Conservation (phyloP, 30 jellyfish, hydroid and myxozoan species). For the Cassiopea xamachana region DNA sequence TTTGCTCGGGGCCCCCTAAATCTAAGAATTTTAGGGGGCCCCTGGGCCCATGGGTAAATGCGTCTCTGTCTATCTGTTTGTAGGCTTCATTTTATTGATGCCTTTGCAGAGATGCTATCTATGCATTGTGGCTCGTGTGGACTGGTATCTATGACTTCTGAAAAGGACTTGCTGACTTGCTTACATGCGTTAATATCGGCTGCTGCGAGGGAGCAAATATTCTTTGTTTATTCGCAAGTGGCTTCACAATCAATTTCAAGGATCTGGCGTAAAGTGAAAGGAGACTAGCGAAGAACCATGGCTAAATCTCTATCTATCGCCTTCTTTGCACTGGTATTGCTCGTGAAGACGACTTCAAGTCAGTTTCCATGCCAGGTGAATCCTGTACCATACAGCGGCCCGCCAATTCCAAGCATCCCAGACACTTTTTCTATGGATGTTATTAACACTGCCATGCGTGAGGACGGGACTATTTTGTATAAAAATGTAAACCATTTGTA, state of each 20-base stretch:
- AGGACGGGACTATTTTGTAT: neutral
- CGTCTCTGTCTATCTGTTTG: too few relatives aligned
- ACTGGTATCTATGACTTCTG: too few relatives aligned
- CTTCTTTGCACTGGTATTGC: neutral
- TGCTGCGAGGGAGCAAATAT: too few relatives aligned
- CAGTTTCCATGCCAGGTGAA: neutral
- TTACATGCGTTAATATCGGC: too few relatives aligned
- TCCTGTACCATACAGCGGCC: constrained; percentile 25
- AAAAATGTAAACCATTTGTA: neutral
- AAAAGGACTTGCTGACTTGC: too few relatives aligned
- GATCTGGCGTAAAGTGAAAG: neutral
- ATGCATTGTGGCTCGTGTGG: too few relatives aligned
- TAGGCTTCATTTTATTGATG: too few relatives aligned
- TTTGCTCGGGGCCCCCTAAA: too few relatives aligned
- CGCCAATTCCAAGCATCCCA: constrained; percentile 50
- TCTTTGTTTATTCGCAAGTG: neutral
- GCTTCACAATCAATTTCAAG: neutral
- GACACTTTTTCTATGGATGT: constrained; percentile 42
- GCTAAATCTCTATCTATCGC: neutral
- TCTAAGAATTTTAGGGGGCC: too few relatives aligned
- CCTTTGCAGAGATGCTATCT: too few relatives aligned
- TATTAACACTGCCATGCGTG: neutral
- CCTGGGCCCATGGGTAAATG: too few relatives aligned
- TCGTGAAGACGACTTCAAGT: neutral
- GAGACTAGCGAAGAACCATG: neutral